These are phyloP conservation scores for Mimumesa dahlbomi DNA, from an alignment of 2,888 invertebrate genomes.

Conservation along the genomic window DNA sequence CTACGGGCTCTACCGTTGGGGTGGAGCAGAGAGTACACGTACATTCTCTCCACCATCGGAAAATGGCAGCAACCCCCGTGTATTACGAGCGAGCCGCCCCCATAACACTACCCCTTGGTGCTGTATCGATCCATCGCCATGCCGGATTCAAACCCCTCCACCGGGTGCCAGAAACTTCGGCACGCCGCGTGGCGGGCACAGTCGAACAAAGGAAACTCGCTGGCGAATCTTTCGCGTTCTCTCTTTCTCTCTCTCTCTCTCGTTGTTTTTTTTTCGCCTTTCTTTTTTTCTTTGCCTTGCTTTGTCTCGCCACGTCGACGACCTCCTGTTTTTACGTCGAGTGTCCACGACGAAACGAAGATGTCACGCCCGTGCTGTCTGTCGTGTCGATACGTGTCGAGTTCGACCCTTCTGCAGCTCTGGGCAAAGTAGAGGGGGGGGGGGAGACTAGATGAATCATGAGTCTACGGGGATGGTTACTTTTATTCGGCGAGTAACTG, in stretches of 20 bases:
- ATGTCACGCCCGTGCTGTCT: conserved; percentile 17
- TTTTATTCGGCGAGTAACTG: no score
- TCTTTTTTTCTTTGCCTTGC: no score
- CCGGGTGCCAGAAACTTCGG: conserved; percentile 58
- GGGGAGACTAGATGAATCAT: no score
- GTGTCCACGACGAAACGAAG: background rate
- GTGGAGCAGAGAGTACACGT: conserved; percentile 50
- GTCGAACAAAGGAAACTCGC: conserved; percentile 56
- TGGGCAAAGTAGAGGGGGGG: no score
- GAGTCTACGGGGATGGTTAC: no score
- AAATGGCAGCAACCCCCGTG: conserved; percentile 69
- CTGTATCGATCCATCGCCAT: conserved; percentile 75
- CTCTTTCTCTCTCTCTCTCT: no score
- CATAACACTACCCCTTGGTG: conserved; percentile 76
- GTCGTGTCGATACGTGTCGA: background rate
- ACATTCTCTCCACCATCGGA: conserved; percentile 47
- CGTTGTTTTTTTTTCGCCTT: no score
- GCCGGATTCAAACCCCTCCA: conserved; percentile 66
- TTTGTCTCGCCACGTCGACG: conserved; percentile 37
- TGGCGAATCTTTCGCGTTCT: conserved; percentile 32
- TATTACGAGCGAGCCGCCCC: conserved; percentile 73
- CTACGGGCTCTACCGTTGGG: conserved; percentile 45
- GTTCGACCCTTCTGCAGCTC: no score
- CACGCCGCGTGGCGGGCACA: conserved; percentile 54
- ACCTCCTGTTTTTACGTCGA: background rate